Base-by-base conservation (phyloP, 1,140 invertebrate genomes). In the Bombus huntii region DNA sequence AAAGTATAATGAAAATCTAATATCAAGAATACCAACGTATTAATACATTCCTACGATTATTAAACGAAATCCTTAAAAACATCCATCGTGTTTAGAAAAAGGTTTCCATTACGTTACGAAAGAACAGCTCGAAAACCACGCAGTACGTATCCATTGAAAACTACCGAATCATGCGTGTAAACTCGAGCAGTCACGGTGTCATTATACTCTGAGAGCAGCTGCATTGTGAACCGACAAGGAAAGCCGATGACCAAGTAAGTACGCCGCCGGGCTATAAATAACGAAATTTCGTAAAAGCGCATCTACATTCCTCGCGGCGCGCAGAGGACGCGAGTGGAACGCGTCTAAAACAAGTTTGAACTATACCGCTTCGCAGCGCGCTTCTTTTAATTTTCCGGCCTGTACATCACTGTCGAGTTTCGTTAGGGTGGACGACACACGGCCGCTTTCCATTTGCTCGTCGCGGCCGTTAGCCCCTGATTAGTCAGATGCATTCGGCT, bases 331-430 rank as follows among this genome's bases (percentile, higher is more conserved):
- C 42, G 53, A 66, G 28, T 18, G 70, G 76, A 62, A 72, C 79
- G 65, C 53, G 57, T 87, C 68, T 87, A 77, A 77, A 87, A 83
- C 81, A 74, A 83, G 72, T 74, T 76, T 59, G 73, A 87, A 71
- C 44, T 53, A 57, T 53, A 13, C 44, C 81, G 85, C 81, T 78
- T 83, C 80, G 77, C 80, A 74, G 34, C 25, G 84, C 74, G 87
- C 65, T 89, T 89, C 89, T 89, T 91, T 87, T 90, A 74, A 89
- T 92, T 92, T 91, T 86, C 81, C 83, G 83, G 80, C 78, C 89
- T 88, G 87, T 89, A 88, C 83, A 90, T 92, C 92, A 92, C 88
- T 87, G 90, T 92, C 89, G 87, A 71, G 87, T 90, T 90, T 90
- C 86, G 83, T 91, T 86, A 76, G 84, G 79, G 88, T 65, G 59